phyloP scores from a whole-genome alignment of 1,140 invertebrate genomes.

The Micrasema minimum region DNA sequence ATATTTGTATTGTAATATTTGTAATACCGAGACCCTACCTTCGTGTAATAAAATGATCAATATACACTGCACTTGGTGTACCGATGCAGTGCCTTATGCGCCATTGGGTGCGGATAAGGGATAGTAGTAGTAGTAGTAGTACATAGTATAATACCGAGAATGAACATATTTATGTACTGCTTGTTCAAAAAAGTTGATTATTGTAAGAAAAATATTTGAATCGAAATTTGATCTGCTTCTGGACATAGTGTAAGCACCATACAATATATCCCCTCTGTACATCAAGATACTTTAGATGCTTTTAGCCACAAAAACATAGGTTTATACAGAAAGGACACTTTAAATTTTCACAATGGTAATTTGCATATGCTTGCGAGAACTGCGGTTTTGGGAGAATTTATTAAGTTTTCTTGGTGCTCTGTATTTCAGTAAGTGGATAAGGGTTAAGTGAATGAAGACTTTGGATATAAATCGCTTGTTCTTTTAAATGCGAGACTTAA shows the following conservation, averaged over 20 bases:
- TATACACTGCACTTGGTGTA: no score
- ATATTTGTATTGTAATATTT: no score
- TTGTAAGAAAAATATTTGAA: no score
- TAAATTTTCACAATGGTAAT: constrained; percentile 38
- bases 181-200: neutral
- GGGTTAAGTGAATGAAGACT: constrained; percentile 25
- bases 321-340: constrained; percentile 30
- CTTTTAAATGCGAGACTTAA: constrained; percentile 3
- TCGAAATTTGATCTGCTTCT: no score
- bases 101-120: no score
- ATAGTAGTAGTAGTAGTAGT: no score
- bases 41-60: no score
- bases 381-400: constrained; percentile 34
- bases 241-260: no score
- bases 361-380: constrained; percentile 38
- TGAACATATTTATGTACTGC: neutral
- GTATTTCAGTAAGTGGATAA: constrained; percentile 29
- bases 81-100: no score
- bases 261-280: neutral
- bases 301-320: constrained; percentile 18
- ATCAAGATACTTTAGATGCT: constrained; percentile 21
- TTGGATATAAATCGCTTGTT: constrained; percentile 14
- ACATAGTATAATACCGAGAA: neutral
- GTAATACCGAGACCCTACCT: no score
- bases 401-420: constrained; percentile 27